Evolutionary conservation across 2,113 vertebrate species (phyloP), one percentile per base, ranked within the genome.

Genomic region (Odocoileus virginianus): DNA sequence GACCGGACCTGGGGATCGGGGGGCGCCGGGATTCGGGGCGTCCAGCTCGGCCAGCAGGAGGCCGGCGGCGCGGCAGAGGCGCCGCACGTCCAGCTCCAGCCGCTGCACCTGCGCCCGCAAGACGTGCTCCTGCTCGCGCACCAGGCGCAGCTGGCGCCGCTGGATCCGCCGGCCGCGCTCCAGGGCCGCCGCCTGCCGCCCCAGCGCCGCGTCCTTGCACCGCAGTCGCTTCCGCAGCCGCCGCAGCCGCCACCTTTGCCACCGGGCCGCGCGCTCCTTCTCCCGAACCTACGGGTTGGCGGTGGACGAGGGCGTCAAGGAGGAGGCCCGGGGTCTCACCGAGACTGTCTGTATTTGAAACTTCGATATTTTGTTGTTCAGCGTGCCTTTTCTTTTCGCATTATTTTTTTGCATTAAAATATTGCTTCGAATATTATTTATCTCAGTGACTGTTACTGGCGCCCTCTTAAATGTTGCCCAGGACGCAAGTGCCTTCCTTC

Each of bases 201-300:
- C 99, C 98, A 99, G 98, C 92, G 99, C 99, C 52, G 99, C 98
- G 55, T 99, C 99, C 98, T 99, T 99, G 92, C 91, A 97, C 98
- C 98, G 99, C 98, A 99, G 97, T 95, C 98, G 99, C 94, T 98
- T 97, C 97, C 99, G 99, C 97, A 99, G 99, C 96, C 99, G 98
- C 92, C 1, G 96, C 84, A 99, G 87, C 91, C 98, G 98, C 82
- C 98, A 96, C 93, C 98, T 99, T 98, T 99, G 99, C 87, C 95
- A 97, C 96, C 99, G 97, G 45, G 98, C 98, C 3, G 15, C 27
- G 21, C 97, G 98, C 97, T 99, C 99, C 95, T 99, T 99, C 58
- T 98, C 99, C 97, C 86, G 98, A 84, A 98, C 98, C 99, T 99
- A 89, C 45, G 25, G 84, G 94, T 94, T 87, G 95, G 88, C 25